A percentile compares a stretch with the other conserved stretches of the same genome.
These are phyloP conservation scores for Blastobasis adustella DNA, from an alignment of 2,888 invertebrate species.

Conservation along the genomic window DNA sequence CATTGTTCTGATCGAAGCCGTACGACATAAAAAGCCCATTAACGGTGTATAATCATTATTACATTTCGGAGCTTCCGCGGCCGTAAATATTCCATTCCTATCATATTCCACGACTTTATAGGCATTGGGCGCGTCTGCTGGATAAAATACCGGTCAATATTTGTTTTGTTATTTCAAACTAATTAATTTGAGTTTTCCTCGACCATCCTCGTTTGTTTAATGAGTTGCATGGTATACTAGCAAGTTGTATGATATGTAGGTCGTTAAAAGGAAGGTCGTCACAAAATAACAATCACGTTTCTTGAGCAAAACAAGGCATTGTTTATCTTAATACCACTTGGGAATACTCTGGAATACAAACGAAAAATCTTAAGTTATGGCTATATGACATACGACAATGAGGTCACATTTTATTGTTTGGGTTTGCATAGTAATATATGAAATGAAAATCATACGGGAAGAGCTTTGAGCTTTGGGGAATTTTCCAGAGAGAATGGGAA, in stretches of 20 bases:
- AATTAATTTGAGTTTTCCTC: conserved; percentile 28
- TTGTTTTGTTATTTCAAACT: conserved; percentile 28
- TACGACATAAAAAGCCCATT: conserved; percentile 36
- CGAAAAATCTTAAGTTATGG: neutral
- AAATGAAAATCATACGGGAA: no score
- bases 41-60: conserved; percentile 29
- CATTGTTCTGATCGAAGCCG: neutral
- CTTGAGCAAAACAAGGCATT: neutral
- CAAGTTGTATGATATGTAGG: neutral
- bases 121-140: conserved; percentile 37
- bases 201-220: conserved; percentile 1
- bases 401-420: neutral
- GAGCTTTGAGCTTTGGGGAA: no score
- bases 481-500: no score
- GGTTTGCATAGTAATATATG: no score
- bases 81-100: conserved; percentile 33
- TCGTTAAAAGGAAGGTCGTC: neutral
- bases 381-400: neutral
- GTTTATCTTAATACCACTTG: neutral
- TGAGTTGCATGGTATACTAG: neutral
- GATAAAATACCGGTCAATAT: conserved; percentile 37
- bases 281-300: neutral
- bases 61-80: conserved; percentile 27
- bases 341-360: neutral
- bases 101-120: conserved; percentile 33